phyloP scores from a whole-genome alignment of 1,140 invertebrate genomes.

The Drosophila sp. region DNA sequence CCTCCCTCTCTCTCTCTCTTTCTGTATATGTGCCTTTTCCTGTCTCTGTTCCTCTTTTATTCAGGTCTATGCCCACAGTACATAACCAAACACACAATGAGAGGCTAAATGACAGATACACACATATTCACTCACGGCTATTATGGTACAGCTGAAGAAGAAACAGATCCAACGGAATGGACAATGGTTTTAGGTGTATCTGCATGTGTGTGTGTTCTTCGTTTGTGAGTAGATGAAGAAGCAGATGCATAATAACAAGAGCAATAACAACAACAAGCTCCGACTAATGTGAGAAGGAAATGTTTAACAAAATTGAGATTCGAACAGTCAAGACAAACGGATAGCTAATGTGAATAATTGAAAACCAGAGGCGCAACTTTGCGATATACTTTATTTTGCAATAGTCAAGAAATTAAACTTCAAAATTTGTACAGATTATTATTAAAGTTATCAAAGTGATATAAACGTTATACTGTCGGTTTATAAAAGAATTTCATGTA shows the following conservation, averaged over 20 bases:
- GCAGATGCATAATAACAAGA: conserved; percentile 7
- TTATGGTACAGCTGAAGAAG: conserved; percentile 55
- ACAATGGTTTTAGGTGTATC: conserved; percentile 36
- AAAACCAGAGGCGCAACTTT: neutral
- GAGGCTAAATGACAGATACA: conserved; percentile 60
- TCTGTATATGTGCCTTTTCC: neutral
- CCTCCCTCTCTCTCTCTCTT: conserved; percentile 3
- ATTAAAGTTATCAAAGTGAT: too few relatives aligned
- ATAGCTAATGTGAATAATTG: neutral
- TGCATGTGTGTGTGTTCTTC: conserved; percentile 22
- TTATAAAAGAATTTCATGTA: too few relatives aligned
- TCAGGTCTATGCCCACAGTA: neutral
- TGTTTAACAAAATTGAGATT: conserved; percentile 5
- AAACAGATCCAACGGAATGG: conserved; percentile 22
- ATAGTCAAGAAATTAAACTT: too few relatives aligned
- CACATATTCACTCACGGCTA: conserved; percentile 46
- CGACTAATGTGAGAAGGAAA: conserved; percentile 12
- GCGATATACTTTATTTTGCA: too few relatives aligned
- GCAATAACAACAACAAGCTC: neutral
- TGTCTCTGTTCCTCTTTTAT: conserved; percentile 20
- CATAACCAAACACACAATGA: conserved; percentile 60
- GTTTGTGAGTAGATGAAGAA: conserved; percentile 20
- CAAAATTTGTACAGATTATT: too few relatives aligned
- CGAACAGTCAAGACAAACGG: neutral
- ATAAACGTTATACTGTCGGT: too few relatives aligned